Evolutionary conservation across 2,113 vertebrate species (phyloP).

Genomic region (Gambusia affinis): DNA sequence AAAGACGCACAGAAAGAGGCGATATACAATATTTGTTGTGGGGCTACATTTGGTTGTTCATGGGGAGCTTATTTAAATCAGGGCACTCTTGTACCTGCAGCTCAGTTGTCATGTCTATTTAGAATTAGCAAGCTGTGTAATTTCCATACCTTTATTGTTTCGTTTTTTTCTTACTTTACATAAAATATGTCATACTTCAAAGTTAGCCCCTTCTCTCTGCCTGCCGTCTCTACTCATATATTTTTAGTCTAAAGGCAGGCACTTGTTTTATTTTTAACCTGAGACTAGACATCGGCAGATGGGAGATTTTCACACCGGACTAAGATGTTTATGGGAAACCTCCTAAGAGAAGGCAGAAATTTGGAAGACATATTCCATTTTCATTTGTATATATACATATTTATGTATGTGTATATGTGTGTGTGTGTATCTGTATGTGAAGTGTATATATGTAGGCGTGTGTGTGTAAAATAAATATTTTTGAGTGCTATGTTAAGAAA

Average conservation of each 20-base stretch:
- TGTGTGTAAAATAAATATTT: too few relatives aligned
- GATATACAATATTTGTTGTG: conserved; percentile 27
- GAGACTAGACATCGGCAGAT: conserved; percentile 1
- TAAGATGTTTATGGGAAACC: neutral
- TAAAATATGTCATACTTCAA: neutral
- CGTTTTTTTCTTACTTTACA: neutral
- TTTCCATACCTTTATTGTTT: neutral
- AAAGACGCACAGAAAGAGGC: conserved; percentile 9
- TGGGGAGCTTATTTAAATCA: conserved; percentile 50
- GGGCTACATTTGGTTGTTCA: conserved; percentile 37
- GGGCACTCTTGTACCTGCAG: conserved; percentile 75
- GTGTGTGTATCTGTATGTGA: too few relatives aligned
- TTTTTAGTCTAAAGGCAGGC: conserved; percentile 4
- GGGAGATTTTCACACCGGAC: neutral
- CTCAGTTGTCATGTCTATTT: conserved; percentile 72
- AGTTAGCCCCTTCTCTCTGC: neutral
- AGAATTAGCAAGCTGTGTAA: neutral
- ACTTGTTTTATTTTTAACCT: conserved; percentile 34
- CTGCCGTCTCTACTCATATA: neutral
- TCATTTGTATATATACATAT: neutral
- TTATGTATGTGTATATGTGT: too few relatives aligned
- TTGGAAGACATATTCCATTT: neutral
- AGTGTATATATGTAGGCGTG: too few relatives aligned
- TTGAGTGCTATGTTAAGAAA: conserved; percentile 1
- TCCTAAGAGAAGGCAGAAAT: neutral